phyloP scores from a whole-genome alignment of 2,888 invertebrate species.

The Eristalinus sepulchralis region DNA sequence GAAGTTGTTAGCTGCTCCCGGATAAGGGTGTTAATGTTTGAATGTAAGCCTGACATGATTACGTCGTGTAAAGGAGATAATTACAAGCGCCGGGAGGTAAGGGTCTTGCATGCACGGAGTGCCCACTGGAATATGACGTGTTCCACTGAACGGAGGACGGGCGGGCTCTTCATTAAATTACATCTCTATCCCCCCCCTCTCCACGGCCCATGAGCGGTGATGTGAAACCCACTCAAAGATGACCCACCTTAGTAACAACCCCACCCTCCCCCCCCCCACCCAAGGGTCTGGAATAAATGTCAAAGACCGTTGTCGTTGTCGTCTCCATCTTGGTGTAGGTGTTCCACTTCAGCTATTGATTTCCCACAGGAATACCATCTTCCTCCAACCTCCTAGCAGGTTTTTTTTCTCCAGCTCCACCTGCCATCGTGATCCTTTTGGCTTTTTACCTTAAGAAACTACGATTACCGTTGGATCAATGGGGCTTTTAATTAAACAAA shows the following conservation, averaged over 20 bases:
- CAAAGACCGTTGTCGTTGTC: constrained; percentile 19
- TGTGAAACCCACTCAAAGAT: neutral
- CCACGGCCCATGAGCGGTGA: neutral
- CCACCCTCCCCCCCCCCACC: too few relatives aligned
- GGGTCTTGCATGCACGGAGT: constrained; percentile 29
- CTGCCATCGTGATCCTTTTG: constrained; percentile 5
- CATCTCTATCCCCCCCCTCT: neutral
- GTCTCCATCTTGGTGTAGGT: neutral
- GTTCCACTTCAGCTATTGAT: constrained; percentile 38
- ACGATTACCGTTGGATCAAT: constrained; percentile 56
- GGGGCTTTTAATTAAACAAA: constrained; percentile 31
- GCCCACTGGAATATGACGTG: neutral
- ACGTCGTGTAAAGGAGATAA: constrained; percentile 63
- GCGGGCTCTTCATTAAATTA: neutral
- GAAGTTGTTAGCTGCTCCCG: constrained; percentile 35
- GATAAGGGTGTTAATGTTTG: constrained; percentile 64
- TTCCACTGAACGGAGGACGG: neutral
- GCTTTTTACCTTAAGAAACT: constrained; percentile 46
- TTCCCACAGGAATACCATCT: constrained; percentile 51
- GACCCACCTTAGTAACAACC: neutral
- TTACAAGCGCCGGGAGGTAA: constrained; percentile 20
- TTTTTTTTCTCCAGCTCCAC: neutral
- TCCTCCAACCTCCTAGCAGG: neutral
- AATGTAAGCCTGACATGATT: constrained; percentile 68
- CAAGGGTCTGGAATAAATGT: neutral